phyloP scores from a whole-genome alignment of 2,797 vertebrate genomes.

The Ispidina picta region DNA sequence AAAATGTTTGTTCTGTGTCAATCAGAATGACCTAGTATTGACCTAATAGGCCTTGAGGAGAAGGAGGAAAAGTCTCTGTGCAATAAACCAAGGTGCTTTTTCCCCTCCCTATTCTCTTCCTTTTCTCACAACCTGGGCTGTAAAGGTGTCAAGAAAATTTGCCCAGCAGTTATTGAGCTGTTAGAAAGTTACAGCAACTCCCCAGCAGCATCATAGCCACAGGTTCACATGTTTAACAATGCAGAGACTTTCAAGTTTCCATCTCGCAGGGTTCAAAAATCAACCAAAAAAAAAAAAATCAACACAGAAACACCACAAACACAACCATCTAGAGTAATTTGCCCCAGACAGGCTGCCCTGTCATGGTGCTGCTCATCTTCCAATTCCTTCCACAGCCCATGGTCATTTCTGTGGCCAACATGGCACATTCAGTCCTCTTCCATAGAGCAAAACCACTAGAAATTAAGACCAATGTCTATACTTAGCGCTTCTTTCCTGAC shows the following conservation, averaged over 20 bases:
- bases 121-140: neutral
- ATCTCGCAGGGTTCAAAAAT: neutral
- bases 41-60: constrained; percentile 1
- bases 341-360: neutral
- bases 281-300: no score
- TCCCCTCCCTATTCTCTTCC: neutral
- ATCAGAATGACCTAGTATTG: constrained; percentile 64
- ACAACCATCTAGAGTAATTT: neutral
- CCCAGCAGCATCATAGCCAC: neutral
- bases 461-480: neutral
- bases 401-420: neutral
- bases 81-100: constrained; percentile 58
- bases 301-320: no score
- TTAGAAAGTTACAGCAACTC: neutral
- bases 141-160: constrained; percentile 11
- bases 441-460: neutral
- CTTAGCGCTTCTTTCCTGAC: neutral
- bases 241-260: neutral
- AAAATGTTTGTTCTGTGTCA: constrained; percentile 62
- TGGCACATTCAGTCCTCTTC: neutral
- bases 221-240: neutral
- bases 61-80: constrained; percentile 9
- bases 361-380: neutral
- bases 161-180: neutral
- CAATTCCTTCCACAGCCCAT: neutral